Conservation (phyloP, 1,140 invertebrate species). For the Venustaconcha ellipsiformis region DNA sequence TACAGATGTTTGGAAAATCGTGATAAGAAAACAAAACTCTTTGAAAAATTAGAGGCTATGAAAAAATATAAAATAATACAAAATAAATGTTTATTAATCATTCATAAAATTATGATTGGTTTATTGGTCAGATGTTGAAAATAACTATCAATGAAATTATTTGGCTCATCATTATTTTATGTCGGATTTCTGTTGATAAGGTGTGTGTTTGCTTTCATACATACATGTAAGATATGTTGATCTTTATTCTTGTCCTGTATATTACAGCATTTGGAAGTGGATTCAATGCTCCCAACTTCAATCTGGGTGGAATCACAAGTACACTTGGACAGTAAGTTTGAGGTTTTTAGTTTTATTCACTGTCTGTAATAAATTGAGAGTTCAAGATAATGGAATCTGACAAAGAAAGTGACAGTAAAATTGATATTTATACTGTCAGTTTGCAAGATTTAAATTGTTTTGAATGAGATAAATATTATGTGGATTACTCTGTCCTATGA, state of each 20-base stretch:
- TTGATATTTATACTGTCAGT: not conserved
- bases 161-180: not conserved
- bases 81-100: constrained; percentile 3
- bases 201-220: not conserved
- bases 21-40: too few species aligned
- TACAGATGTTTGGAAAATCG: too few species aligned
- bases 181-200: not conserved
- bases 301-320: constrained; percentile 39
- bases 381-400: not conserved
- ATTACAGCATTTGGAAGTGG: constrained; percentile 57
- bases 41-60: not conserved
- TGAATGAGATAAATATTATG: not conserved
- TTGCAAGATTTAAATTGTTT: not conserved
- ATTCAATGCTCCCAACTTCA: constrained; percentile 35
- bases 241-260: constrained; percentile 3
- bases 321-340: constrained; percentile 58
- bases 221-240: not conserved
- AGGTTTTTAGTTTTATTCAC: constrained; percentile 10
- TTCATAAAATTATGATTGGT: constrained; percentile 2
- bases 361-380: constrained; percentile 5
- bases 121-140: constrained; percentile 1
- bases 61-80: not conserved
- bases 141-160: not conserved
- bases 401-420: not conserved
- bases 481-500: constrained; percentile 10